Conservation (phyloP, 2,797 vertebrate species). For the Sebastes cheni region DNA sequence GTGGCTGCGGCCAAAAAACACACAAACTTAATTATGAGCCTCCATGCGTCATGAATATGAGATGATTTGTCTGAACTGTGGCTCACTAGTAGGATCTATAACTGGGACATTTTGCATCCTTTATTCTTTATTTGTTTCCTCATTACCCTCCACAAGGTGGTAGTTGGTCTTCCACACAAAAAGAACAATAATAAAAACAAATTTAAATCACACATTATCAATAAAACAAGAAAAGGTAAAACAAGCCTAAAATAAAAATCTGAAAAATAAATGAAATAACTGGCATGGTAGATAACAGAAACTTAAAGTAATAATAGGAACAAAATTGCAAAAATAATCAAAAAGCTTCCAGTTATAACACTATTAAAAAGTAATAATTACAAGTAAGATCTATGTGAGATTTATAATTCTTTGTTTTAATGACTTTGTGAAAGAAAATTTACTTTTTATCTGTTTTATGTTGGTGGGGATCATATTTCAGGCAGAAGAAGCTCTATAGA, state of each 20-base stretch:
- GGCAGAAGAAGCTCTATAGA: no score
- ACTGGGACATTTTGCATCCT: background rate
- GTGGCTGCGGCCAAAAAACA: background rate
- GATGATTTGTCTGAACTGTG: background rate
- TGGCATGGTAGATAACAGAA: rapidly evolving
- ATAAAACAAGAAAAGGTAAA: background rate
- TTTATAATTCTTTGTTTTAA: background rate
- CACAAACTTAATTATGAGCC: background rate
- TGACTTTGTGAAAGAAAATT: background rate
- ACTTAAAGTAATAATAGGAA: background rate
- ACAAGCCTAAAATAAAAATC: background rate
- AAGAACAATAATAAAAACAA: background rate
- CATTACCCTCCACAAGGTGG: background rate
- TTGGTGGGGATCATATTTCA: background rate
- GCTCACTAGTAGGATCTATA: background rate
- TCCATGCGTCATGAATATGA: background rate
- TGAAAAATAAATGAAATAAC: rapidly evolving
- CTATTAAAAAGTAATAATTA: background rate
- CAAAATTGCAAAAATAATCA: no score
- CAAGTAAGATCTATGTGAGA: background rate
- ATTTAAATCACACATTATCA: background rate
- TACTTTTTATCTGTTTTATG: background rate
- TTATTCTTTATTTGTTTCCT: background rate
- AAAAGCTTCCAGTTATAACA: background rate
- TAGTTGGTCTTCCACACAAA: background rate